Conservation (phyloP, 1,140 invertebrate genomes). For the Homarus americanus region DNA sequence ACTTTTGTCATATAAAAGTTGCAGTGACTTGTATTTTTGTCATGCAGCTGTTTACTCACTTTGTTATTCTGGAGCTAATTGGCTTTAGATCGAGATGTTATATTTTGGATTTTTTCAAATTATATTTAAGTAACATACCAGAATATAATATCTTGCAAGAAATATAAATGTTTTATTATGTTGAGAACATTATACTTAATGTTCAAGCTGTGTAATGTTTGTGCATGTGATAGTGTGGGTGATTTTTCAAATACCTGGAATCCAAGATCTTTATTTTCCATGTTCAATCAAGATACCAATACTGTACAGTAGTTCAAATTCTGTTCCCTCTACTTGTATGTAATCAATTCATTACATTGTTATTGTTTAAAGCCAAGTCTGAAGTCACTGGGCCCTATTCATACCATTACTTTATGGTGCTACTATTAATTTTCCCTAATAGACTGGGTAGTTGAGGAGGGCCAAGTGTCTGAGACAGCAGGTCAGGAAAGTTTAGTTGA, state of each 20-base stretch:
- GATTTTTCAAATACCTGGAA: conserved; percentile 1
- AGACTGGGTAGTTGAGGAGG: conserved; percentile 29
- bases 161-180: conserved; percentile 12
- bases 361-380: background rate
- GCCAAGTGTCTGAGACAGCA: conserved; percentile 13
- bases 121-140: conserved; percentile 13
- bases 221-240: conserved; percentile 41
- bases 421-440: conserved; percentile 37
- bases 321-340: background rate
- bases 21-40: background rate
- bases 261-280: background rate
- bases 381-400: conserved; percentile 11
- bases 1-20: background rate
- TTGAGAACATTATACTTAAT: conserved; percentile 21
- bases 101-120: conserved; percentile 1
- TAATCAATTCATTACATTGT: background rate
- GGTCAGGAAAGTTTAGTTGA: background rate
- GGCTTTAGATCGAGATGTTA: background rate
- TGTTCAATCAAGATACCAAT: too few species aligned
- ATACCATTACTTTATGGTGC: conserved; percentile 45
- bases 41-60: conserved; percentile 13
- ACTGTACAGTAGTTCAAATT: too few species aligned
- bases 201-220: conserved; percentile 37
- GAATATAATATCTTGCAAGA: conserved; percentile 21
- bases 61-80: conserved; percentile 3